Evolutionary conservation across 2,888 invertebrate species (phyloP).

Genomic region (Mythimna pallens): DNA sequence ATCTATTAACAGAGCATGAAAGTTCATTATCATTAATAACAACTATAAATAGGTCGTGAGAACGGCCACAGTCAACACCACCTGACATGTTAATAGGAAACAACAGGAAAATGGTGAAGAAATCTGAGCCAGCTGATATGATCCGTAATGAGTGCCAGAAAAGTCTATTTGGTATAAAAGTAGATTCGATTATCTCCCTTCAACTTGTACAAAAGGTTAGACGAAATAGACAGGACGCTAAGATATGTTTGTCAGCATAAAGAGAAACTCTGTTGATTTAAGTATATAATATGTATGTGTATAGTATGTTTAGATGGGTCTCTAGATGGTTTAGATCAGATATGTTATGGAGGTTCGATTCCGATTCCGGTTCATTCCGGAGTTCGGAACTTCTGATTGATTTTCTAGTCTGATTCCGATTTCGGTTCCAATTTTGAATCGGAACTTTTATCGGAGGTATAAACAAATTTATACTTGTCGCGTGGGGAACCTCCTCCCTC

Average conservation of each 20-base stretch:
- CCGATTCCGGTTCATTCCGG: too few species aligned
- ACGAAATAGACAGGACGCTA: background rate
- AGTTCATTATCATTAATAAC: slow-evolving; percentile 38
- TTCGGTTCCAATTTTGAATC: too few species aligned
- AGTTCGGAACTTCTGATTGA: too few species aligned
- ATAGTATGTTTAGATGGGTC: background rate
- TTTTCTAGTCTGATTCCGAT: too few species aligned
- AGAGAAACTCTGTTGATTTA: background rate
- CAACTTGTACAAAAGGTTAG: background rate
- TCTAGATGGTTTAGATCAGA: too few species aligned
- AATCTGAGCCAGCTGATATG: slow-evolving; percentile 40
- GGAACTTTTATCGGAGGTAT: too few species aligned
- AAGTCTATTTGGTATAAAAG: background rate
- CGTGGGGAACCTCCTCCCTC: too few species aligned
- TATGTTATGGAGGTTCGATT: too few species aligned
- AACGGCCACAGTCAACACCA: slow-evolving; percentile 32
- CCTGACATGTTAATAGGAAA: slow-evolving; percentile 38
- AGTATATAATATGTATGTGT: too few species aligned
- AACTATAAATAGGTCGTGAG: slow-evolving; percentile 36
- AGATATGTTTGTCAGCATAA: background rate
- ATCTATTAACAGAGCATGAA: slow-evolving; percentile 31
- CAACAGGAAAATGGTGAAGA: slow-evolving; percentile 31
- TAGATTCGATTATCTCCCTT: slow-evolving; percentile 27
- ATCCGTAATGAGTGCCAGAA: slow-evolving; percentile 12
- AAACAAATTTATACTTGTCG: too few species aligned